Conservation (phyloP, 2,888 invertebrate species). For the Drosophila algonquin region DNA sequence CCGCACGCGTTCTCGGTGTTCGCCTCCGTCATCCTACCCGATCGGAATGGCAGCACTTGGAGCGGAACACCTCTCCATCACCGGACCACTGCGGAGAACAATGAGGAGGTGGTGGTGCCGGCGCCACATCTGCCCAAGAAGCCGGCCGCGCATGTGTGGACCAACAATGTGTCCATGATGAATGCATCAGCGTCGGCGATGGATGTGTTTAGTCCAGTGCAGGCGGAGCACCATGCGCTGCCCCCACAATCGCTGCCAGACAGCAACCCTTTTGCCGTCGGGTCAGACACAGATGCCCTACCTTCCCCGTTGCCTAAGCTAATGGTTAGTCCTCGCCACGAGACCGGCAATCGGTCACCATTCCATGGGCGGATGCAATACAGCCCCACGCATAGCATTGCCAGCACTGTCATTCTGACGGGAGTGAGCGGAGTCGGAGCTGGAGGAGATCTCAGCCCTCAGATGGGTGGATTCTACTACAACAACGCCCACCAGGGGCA, state of each 20-base stretch:
- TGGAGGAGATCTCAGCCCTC: slow-evolving; percentile 67
- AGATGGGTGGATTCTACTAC: slow-evolving; percentile 66
- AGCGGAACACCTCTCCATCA: slow-evolving; percentile 57
- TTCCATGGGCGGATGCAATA: slow-evolving; percentile 77
- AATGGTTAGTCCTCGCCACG: slow-evolving; percentile 81
- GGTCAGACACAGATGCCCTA: slow-evolving; percentile 59
- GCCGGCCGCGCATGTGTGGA: slow-evolving; percentile 72
- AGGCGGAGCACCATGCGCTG: slow-evolving; percentile 50
- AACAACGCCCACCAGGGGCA: slow-evolving; percentile 55
- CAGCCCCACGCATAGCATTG: slow-evolving; percentile 76
- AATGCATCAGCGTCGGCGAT: slow-evolving; percentile 2
- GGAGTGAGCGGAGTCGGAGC: slow-evolving; percentile 30
- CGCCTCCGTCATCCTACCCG: slow-evolving; percentile 83
- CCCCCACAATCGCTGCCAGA: slow-evolving; percentile 29
- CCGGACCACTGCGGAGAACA: slow-evolving; percentile 45
- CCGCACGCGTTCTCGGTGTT: slow-evolving; percentile 82
- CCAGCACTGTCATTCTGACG: slow-evolving; percentile 66
- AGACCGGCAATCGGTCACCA: slow-evolving; percentile 81
- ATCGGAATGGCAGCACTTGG: slow-evolving; percentile 72
- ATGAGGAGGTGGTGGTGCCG: slow-evolving; percentile 60
- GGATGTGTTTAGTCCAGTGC: slow-evolving; percentile 60
- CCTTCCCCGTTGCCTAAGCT: slow-evolving; percentile 78
- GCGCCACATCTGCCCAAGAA: slow-evolving; percentile 75
- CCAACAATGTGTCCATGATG: slow-evolving; percentile 37
- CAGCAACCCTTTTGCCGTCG: slow-evolving; percentile 28